Base-by-base conservation (phyloP, 2,797 vertebrate species). In the Kryptolebias ocellatus region DNA sequence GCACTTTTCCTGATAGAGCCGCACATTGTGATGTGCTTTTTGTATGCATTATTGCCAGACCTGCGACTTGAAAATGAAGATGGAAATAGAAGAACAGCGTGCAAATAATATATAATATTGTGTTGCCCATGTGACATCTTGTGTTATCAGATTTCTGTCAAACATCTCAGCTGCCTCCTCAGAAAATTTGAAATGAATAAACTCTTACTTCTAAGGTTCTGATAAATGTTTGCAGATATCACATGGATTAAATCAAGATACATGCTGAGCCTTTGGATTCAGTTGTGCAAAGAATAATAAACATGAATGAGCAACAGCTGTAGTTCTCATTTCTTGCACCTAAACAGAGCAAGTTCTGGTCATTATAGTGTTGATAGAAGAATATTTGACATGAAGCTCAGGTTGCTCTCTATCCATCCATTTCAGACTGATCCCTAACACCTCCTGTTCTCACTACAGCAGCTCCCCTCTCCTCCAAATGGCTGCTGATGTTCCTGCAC, bases 391-490 rank as follows among this genome's bases (percentile, higher is more conserved):
- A 16, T 49, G 15, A 49, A 55, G 34, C 39, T 63, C 8, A 18
- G 9, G 29, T 47, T 49, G 18, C n/a, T 53, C 53, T 55, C 42
- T 46, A 45, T 50, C 51, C 28, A 49, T 18, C 57, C 60, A 63
- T 31, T 53, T 28, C 16, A 29, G 17, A 6, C 5, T 8, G 15
- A 51, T 55, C 18, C 64, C 72, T 74, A 17, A 59, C 60, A 66
- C 42, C 53, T 53, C 50, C 42, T 20, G 17, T 42, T 63, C 66
- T 31, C 37, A 28, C 39, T 39, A 3, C 60, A 1, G 2, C 74
- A 53, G 42, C 70, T 53, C 31, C 53, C 44, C 63, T 54, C 60
- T 60, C 58, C 57, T 84, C 77, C 66, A 76, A 71, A 53, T 51
- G 39, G 46, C 76, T 66, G 53, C 74, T 63, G 57, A 71, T 68